A percentile compares a stretch with the other conserved stretches of the same genome.
Conservation (phyloP, 2,797 vertebrate species). For the Betta splendens region DNA sequence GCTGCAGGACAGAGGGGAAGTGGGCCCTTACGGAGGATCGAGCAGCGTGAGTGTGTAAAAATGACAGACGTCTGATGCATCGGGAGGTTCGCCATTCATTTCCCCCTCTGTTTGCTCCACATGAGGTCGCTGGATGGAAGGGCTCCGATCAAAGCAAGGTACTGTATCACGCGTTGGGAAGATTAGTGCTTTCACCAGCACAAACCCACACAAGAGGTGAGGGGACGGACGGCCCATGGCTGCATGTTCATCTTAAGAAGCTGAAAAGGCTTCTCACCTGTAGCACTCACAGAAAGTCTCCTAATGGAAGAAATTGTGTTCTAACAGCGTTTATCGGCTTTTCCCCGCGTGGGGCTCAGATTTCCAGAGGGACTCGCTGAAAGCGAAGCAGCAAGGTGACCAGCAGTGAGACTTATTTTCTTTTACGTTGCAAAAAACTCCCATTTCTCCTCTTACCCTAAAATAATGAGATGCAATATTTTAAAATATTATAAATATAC, state of each 20-base stretch:
- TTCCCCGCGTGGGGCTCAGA: conserved; percentile 34
- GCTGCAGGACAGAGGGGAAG: too few species aligned
- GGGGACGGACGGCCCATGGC: too few species aligned
- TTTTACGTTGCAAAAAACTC: conserved; percentile 56
- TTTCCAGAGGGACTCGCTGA: conserved; percentile 27
- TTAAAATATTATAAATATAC: conserved; percentile 64
- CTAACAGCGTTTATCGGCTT: conserved; percentile 48
- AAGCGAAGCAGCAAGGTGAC: conserved; percentile 61
- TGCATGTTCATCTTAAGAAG: conserved; percentile 18
- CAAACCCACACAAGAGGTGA: conserved; percentile 46
- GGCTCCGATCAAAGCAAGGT: conserved; percentile 57
- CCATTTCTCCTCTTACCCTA: conserved; percentile 33
- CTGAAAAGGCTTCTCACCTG: conserved; percentile 30
- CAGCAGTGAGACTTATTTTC: conserved; percentile 56
- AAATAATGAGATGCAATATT: conserved; percentile 63
- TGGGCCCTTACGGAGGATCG: too few species aligned
- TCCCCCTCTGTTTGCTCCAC: conserved; percentile 10
- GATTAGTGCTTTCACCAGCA: conserved; percentile 32
- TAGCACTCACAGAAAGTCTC: conserved; percentile 7
- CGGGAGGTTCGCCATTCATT: too few species aligned
- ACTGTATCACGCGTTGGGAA: too few species aligned
- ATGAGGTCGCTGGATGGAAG: conserved; percentile 35
- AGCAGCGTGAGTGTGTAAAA: too few species aligned
- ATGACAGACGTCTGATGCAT: too few species aligned
- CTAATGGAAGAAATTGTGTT: conserved; percentile 25